Percentiles rank a stretch among this genome's conserved stretches.
Conservation (phyloP, 2,888 invertebrate species). For the Tipula lateralis region DNA sequence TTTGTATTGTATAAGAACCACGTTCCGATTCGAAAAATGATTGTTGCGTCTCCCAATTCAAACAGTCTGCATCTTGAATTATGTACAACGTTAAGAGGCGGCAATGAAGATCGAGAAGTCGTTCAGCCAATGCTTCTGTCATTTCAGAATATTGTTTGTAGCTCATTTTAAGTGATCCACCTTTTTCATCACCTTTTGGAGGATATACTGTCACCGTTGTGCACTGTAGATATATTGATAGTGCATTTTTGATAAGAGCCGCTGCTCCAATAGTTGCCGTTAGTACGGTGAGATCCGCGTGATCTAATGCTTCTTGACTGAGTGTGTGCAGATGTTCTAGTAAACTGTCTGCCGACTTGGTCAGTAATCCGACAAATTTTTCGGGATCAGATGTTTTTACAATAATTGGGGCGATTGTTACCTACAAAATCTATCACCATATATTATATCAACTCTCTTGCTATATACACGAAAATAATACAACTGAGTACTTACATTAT, state of each 20-base stretch:
- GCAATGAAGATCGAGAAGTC: constrained; percentile 74
- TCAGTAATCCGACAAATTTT: constrained; percentile 65
- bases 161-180: constrained; percentile 50
- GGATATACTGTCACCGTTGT: constrained; percentile 45
- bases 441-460: background rate
- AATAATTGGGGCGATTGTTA: constrained; percentile 50
- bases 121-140: constrained; percentile 78
- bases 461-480: background rate
- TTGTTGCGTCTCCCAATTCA: constrained; percentile 65
- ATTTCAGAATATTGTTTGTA: constrained; percentile 76
- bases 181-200: constrained; percentile 48
- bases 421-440: constrained; percentile 36
- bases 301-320: constrained; percentile 78
- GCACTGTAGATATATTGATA: constrained; percentile 69
- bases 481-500: background rate
- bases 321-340: constrained; percentile 72
- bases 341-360: constrained; percentile 68
- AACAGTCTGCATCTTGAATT: constrained; percentile 73
- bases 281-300: constrained; percentile 73
- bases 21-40: constrained; percentile 68
- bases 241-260: constrained; percentile 69
- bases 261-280: constrained; percentile 78
- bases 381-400: constrained; percentile 72
- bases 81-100: constrained; percentile 73
- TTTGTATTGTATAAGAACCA: constrained; percentile 76